Percentiles rank a stretch among this genome's conserved stretches.
phyloP scores from a whole-genome alignment of 23 tunicate genomes.

The Halocynthia aurantium region DNA sequence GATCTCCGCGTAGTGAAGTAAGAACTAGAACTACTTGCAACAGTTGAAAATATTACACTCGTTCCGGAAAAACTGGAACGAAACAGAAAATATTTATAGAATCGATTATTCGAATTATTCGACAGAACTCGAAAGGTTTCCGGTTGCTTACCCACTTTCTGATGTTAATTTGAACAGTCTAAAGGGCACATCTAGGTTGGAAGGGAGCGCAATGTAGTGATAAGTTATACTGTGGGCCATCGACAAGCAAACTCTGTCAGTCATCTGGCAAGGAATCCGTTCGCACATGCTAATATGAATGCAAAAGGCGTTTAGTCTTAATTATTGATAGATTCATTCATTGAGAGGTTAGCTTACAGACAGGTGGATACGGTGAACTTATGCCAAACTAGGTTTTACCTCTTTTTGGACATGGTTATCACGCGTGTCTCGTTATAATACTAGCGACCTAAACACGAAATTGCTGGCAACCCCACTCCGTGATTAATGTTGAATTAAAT shows the following conservation, averaged over 20 bases:
- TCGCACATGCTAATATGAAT: neutral
- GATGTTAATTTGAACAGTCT: conserved; percentile 5
- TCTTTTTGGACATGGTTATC: too few species aligned
- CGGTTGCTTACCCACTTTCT: conserved; percentile 4
- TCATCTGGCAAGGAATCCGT: neutral
- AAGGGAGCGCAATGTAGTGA: neutral
- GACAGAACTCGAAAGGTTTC: neutral
- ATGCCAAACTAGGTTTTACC: too few species aligned
- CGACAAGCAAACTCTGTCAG: neutral
- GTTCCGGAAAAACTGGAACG: neutral
- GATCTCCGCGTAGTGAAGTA: conserved; percentile 9
- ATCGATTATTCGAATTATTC: neutral
- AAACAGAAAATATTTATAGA: neutral
- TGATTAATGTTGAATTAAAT: too few species aligned
- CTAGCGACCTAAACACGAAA: too few species aligned
- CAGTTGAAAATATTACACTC: neutral
- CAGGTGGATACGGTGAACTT: too few species aligned
- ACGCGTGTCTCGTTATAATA: too few species aligned
- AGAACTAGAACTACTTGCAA: neutral
- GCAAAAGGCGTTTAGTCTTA: too few species aligned
- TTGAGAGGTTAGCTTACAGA: too few species aligned
- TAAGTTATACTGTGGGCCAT: conserved; percentile 3
- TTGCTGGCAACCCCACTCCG: too few species aligned
- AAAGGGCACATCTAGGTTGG: neutral
- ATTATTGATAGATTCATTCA: too few species aligned